Evolutionary conservation across 1,140 invertebrate genomes (phyloP), one percentile per base, ranked within the genome.

Genomic region (Xylocopa sonorina): DNA sequence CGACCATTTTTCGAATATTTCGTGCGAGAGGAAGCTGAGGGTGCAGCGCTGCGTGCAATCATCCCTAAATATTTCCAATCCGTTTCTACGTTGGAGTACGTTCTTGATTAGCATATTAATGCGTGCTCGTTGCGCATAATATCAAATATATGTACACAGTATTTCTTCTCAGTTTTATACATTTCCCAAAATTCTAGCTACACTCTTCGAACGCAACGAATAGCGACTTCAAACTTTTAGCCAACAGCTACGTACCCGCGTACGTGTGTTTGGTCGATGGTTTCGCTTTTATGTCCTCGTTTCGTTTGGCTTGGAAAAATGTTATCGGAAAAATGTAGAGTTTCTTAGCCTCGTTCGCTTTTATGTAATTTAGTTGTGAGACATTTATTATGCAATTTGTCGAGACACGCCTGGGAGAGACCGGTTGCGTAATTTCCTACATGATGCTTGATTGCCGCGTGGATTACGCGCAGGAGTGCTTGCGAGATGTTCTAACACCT

Each of bases 351-450:
- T 29, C 34, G 41, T 43, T 67, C 74, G 63, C 63, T 68, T 48
- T 77, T 77, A 69, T 38, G 58, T 77, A 77, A 77, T 77, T 77
- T 71, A 38, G 41, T 77, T 71, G 71, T 77, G 53, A 77, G 75
- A 77, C 67, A 77, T 69, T 77, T 77, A 50, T 77, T 77, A 77
- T 60, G 55, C 71, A 71, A 77, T 77, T 71, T 77, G 50, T 77
- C 58, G 46, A 77, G 75, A 77, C 75, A 77, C 66, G 75, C 66
- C 43, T 41, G 53, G 38, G 24, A 77, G n/a, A 60, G 14, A 24
- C n/a, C n/a, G 10, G 7, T 77, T 77, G 24, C 53, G 55, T 48
- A 77, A 77, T 21, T 34, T 34, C 43, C 46, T 48, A 46, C n/a
- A 41, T 18, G 75, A 58, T 14, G 66, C 24, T 43, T 55, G 74